phyloP scores from a whole-genome alignment of 2,797 vertebrate species.

The Carduelis carduelis region DNA sequence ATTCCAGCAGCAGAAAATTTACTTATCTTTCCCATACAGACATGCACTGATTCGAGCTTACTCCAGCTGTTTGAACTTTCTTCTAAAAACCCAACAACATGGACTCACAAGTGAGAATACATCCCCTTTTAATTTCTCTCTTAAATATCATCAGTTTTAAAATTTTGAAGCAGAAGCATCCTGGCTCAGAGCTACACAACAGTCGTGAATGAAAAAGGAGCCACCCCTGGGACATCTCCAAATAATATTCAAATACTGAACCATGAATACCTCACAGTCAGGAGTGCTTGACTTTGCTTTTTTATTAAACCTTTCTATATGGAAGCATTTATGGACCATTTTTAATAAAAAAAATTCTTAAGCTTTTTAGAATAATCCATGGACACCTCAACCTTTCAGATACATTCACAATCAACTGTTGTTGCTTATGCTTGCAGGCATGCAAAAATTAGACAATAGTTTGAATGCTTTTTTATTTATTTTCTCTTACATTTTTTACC shows the following conservation, averaged over 20 bases:
- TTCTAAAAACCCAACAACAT: neutral
- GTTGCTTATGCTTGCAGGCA: neutral
- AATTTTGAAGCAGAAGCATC: neutral
- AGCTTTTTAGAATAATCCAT: neutral
- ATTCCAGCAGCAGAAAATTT: neutral
- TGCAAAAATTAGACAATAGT: neutral
- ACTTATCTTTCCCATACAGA: neutral
- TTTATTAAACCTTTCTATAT: neutral
- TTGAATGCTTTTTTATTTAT: neutral
- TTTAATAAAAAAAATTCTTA: neutral
- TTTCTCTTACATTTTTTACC: neutral
- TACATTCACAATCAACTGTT: neutral
- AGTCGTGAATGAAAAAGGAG: neutral
- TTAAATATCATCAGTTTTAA: neutral
- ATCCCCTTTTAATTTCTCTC: neutral
- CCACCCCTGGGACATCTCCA: neutral
- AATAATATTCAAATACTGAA: neutral
- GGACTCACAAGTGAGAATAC: neutral
- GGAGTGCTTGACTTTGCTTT: neutral
- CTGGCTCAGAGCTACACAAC: neutral
- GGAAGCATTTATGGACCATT: neutral
- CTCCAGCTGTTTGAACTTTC: neutral
- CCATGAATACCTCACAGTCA: neutral
- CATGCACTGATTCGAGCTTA: neutral
- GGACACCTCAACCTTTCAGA: neutral